phyloP scores from a whole-genome alignment of 2,113 vertebrate genomes.

The Pitta sordida region DNA sequence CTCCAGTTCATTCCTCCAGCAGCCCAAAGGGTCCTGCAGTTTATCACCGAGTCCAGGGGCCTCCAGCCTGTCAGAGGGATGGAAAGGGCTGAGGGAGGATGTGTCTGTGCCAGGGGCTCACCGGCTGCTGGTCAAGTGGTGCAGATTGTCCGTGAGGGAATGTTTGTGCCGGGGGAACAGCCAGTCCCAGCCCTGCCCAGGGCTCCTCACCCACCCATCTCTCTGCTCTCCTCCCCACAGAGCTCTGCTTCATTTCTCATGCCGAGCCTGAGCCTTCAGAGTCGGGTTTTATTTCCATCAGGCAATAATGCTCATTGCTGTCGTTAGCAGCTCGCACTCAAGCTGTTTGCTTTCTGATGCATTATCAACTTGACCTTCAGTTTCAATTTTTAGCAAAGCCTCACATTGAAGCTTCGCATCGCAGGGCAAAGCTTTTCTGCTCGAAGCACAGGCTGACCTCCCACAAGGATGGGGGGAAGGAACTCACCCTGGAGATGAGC shows the following conservation, averaged over 20 bases:
- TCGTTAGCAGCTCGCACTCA: slow-evolving; percentile 62
- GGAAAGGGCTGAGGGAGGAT: background rate
- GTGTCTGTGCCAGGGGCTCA: background rate
- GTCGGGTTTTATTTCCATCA: slow-evolving; percentile 56
- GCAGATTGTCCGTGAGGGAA: fast-evolving
- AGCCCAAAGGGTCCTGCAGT: background rate
- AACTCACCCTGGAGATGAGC: background rate
- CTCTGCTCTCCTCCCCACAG: background rate
- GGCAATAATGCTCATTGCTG: slow-evolving; percentile 57
- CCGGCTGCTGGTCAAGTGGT: background rate
- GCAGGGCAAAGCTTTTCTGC: background rate
- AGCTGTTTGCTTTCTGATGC: slow-evolving; percentile 65
- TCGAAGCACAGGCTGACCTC: background rate
- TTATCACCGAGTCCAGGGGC: background rate
- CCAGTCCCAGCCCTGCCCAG: background rate
- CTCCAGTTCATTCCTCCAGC: background rate
- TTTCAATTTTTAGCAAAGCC: slow-evolving; percentile 51
- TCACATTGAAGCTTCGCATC: background rate
- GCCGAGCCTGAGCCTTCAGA: background rate
- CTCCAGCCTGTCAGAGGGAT: background rate
- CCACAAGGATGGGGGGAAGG: background rate
- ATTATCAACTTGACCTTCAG: slow-evolving; percentile 64
- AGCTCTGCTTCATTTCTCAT: slow-evolving; percentile 16
- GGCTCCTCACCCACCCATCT: background rate
- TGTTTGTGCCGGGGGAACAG: background rate